Percentiles rank a stretch among this genome's conserved stretches.
These are phyloP conservation scores for Drosophila quinaria DNA, from an alignment of 2,888 invertebrate species.

Conservation along the genomic window DNA sequence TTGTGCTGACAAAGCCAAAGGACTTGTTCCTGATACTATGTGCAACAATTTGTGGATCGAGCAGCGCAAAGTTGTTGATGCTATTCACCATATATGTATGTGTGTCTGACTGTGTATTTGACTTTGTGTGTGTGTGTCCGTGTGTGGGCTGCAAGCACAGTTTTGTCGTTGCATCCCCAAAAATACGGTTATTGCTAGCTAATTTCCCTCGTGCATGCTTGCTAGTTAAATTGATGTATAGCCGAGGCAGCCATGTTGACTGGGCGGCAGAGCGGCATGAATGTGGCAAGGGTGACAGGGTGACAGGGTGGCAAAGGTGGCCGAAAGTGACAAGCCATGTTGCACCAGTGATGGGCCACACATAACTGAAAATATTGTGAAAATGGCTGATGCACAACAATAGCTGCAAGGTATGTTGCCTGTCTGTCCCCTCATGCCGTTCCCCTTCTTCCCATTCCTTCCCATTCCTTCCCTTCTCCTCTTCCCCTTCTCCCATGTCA, in stretches of 20 bases:
- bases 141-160: constrained; percentile 46
- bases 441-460: background rate
- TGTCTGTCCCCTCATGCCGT: constrained; percentile 3
- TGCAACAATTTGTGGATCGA: constrained; percentile 61
- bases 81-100: background rate
- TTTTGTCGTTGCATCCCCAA: constrained; percentile 60
- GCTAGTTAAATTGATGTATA: constrained; percentile 79
- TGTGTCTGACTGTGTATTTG: background rate
- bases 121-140: constrained; percentile 14
- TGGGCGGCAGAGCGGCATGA: background rate
- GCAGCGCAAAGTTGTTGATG: constrained; percentile 42
- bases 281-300: background rate
- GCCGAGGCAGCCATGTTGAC: constrained; percentile 25
- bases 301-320: background rate
- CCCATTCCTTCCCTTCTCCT: fast-evolving
- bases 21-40: constrained; percentile 39
- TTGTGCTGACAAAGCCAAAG: constrained; percentile 50
- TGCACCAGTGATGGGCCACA: constrained; percentile 42
- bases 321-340: constrained; percentile 55
- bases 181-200: constrained; percentile 73
- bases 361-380: constrained; percentile 71
- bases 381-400: constrained; percentile 64
- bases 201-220: constrained; percentile 80
- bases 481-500: background rate
- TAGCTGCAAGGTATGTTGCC: constrained; percentile 37